Evolutionary conservation across 2,797 vertebrate species (phyloP), one percentile per base, ranked within the genome.

Genomic region (Ambastaia sidthimunki): DNA sequence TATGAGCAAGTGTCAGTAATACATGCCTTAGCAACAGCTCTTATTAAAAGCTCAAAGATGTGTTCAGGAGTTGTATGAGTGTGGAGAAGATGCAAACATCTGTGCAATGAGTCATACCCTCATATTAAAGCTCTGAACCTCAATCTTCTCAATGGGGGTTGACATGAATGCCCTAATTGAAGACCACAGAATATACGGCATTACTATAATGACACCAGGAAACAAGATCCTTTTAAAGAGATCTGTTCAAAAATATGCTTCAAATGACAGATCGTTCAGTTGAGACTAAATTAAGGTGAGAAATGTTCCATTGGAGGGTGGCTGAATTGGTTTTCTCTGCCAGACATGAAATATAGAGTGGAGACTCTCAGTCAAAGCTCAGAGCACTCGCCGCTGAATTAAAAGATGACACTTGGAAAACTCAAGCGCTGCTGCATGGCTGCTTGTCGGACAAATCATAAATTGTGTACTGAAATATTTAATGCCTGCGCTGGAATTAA

Each of bases 361-460:
- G 59, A 71, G 68, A 81, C 47, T 37, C 37, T 80, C 71, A 65
- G 83, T 81, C 63, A 77, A 80, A 74, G 80, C 34, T 78, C 76
- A 28, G 41, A 74, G 65, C 72, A 69, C 70, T 73, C 55, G 57
- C 71, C 44, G 75, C 76, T 44, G 37, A 80, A 41, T 74, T 71
- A 81, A 85, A 74, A 65, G 72, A 82, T 78, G 75, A 82, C 71
- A 60, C 72, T 77, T 25, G 72, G 50, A 78, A 84, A 82, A 66
- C 62, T 78, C 71, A 48, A 55, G 37, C 66, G 44, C 60, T 68
- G 18, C 41, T 47, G 44, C 50, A 34, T 47, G n/a, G 15, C 74
- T 78, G 57, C 81, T 81, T 23, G 31, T 67, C 48, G 47, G 23
- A 67, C 62, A 4, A 7, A 16, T 74, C 70, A 78, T 83, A 75